These are phyloP conservation scores for Agrotis ipsilon DNA, from an alignment of 2,888 invertebrate species.

Conservation along the genomic window DNA sequence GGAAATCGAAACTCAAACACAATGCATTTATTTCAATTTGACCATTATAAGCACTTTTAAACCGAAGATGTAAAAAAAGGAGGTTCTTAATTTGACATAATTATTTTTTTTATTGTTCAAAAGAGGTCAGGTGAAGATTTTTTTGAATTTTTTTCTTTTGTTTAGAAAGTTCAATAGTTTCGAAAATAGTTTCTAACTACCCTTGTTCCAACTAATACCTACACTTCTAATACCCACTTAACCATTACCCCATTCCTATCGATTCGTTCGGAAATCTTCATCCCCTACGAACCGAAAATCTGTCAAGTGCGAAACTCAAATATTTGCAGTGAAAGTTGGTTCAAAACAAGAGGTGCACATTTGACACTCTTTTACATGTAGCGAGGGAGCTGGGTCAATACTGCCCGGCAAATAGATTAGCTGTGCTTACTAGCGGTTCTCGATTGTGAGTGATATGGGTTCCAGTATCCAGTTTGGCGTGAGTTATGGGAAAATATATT, in stretches of 20 bases:
- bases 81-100: too few species aligned
- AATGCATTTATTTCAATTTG: too few species aligned
- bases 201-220: background rate
- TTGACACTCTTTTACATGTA: slow-evolving; percentile 77
- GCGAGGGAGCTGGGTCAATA: slow-evolving; percentile 78
- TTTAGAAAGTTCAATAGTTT: too few species aligned
- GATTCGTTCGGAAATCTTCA: slow-evolving; percentile 45
- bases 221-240: slow-evolving; percentile 2
- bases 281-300: slow-evolving; percentile 58
- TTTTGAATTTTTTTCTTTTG: too few species aligned
- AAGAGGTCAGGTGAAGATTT: too few species aligned
- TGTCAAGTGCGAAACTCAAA: slow-evolving; percentile 78
- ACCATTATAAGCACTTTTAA: too few species aligned
- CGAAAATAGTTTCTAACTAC: too few species aligned
- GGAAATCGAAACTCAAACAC: too few species aligned
- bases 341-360: slow-evolving; percentile 74
- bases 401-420: slow-evolving; percentile 78
- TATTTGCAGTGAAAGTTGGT: slow-evolving; percentile 77
- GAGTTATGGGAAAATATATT: background rate
- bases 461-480: background rate
- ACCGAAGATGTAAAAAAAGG: too few species aligned
- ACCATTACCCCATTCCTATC: slow-evolving; percentile 17
- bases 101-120: too few species aligned
- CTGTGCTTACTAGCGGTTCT: slow-evolving; percentile 64
- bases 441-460: slow-evolving; percentile 45